Base-by-base conservation (phyloP, 2,797 vertebrate genomes). In the Clarias pachynema region DNA sequence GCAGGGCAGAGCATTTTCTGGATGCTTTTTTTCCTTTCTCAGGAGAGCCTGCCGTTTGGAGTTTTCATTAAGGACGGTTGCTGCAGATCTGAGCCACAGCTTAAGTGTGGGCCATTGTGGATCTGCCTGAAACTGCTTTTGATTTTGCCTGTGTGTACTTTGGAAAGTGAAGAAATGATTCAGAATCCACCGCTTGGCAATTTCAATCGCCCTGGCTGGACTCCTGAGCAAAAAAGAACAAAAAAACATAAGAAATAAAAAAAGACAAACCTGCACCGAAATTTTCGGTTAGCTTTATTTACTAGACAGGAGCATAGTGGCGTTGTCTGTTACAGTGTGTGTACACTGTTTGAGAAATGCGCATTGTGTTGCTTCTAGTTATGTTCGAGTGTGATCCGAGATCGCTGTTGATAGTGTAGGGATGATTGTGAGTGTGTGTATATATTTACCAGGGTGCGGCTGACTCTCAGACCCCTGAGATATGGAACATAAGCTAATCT, bases 131-230 rank as follows among this genome's bases (percentile, higher is more conserved):
- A 80, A 86, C 91, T 89, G 89, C 88, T 88, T 91, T 91, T 91
- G 88, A 93, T 95, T 93, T 92, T 92, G 91, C 88, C 90, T 86
- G 91, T 93, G 93, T 95, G 91, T 94, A 88, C 91, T 93, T 95
- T 95, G 93, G 93, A 95, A 89, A 92, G 89, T 92, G 92, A 92
- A 92, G 87, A 93, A 89, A 93, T 94, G 91, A 91, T 91, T 93
- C 84, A 59, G 90, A 94, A 94, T 94, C 94, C 89, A 91, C 86
- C 86, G 86, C 92, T 62, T 88, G 89, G 91, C 91, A 89, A 89
- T 85, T 91, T 85, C 94, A 95, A 95, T 94, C 94, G 92, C 91
- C 92, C 93, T 95, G 94, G 93, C 93, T 87, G 56, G 1, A 2
- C 85, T 94, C 93, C 94, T 84, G n/a, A 92, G 86, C 29, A 44